A percentile compares a stretch with the other conserved stretches of the same genome.
Evolutionary conservation across 2,113 vertebrate species (phyloP).

Genomic region (Carassius carassius): DNA sequence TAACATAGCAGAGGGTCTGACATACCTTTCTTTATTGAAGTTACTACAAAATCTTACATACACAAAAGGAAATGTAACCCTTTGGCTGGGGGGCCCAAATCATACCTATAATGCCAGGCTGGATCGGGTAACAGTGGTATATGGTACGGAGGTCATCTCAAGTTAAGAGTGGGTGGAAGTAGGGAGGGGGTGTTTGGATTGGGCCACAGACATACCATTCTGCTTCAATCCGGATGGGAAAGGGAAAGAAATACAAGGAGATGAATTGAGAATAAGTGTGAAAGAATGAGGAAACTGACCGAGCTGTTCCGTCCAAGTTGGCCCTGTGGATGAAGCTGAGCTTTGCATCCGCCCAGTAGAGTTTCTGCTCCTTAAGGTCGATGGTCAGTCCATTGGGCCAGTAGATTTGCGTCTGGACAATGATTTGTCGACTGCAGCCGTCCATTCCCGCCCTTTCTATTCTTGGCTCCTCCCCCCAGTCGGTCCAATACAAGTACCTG

Average conservation of each 20-base stretch:
- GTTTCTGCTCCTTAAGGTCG: conserved; percentile 90
- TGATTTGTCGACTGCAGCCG: conserved; percentile 86
- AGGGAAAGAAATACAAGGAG: not conserved
- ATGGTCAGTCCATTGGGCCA: conserved; percentile 98
- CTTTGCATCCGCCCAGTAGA: conserved; percentile 98
- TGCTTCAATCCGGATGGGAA: not conserved
- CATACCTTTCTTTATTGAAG: conserved; percentile 45
- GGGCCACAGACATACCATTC: not conserved
- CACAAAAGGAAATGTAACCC: conserved; percentile 39
- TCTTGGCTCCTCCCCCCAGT: conserved; percentile 94
- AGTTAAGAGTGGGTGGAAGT: conserved; percentile 25
- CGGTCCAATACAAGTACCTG: conserved; percentile 98
- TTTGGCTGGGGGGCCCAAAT: conserved; percentile 23
- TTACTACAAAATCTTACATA: conserved; percentile 20
- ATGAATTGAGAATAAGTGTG: not conserved
- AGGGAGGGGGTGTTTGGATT: conserved; percentile 8
- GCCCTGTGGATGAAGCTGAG: conserved; percentile 96
- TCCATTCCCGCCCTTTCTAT: conserved; percentile 97
- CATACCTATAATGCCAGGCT: conserved; percentile 33
- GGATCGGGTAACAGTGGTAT: conserved; percentile 38
- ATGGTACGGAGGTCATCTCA: conserved; percentile 33
- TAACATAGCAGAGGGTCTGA: conserved; percentile 4
- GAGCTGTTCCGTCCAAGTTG: conserved; percentile 91
- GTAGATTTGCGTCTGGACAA: conserved; percentile 88
- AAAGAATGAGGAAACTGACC: conserved; percentile 71